phyloP scores from a whole-genome alignment of 2,888 invertebrate genomes.

The Coecobrya sp. region DNA sequence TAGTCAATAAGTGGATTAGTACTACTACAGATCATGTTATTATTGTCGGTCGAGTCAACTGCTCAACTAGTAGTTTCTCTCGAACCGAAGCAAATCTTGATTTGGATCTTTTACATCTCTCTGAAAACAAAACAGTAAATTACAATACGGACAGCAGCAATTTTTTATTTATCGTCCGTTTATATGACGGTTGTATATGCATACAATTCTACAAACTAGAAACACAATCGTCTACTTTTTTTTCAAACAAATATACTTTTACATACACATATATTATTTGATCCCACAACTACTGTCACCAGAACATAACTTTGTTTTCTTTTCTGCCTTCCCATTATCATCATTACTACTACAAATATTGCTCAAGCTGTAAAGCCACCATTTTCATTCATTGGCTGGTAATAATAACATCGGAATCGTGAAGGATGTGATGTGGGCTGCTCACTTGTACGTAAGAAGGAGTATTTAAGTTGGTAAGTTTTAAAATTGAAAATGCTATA shows the following conservation, averaged over 20 bases:
- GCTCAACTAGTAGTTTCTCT: constrained; percentile 53
- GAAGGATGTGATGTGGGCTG: constrained; percentile 69
- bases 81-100: constrained; percentile 69
- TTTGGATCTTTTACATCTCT: constrained; percentile 40
- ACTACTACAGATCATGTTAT: constrained; percentile 38
- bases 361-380: not conserved
- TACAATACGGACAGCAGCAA: not conserved
- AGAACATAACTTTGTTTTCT: not conserved
- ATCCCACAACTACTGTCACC: constrained; percentile 19
- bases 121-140: constrained; percentile 50
- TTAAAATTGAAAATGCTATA: not conserved
- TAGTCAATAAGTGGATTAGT: constrained; percentile 23
- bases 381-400: constrained; percentile 73
- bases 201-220: not conserved
- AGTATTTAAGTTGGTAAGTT: not conserved
- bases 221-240: not conserved
- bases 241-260: not conserved
- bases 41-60: constrained; percentile 61
- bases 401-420: constrained; percentile 70
- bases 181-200: not conserved
- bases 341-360: not conserved
- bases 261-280: not conserved
- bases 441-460: not conserved
- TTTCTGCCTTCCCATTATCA: not conserved
- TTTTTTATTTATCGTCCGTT: not conserved